phyloP scores from a whole-genome alignment of 1,140 invertebrate species.

The honey bee (Apis mellifera) region DNA sequence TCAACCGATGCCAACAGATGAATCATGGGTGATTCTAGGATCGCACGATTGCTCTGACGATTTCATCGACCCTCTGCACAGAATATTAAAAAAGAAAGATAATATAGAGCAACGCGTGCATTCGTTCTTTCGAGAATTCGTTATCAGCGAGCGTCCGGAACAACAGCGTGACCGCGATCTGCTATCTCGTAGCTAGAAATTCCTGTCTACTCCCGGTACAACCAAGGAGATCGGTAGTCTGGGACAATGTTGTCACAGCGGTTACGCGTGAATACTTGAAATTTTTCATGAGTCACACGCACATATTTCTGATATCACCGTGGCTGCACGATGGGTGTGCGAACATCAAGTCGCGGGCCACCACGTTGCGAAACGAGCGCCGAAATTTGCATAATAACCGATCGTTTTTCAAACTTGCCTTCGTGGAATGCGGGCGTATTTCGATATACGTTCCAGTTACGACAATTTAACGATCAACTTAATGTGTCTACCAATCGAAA shows the following conservation, averaged over 20 bases:
- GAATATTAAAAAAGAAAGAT: no score
- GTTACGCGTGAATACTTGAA: conserved; percentile 48
- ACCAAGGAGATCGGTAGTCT: conserved; percentile 28
- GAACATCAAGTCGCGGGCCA: neutral
- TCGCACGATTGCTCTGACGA: no score
- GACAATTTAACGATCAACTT: no score
- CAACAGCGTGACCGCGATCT: conserved; percentile 12
- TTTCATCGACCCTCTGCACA: neutral
- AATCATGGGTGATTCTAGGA: conserved; percentile 6
- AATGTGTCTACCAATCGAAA: neutral
- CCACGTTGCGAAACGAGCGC: neutral
- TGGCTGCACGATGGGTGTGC: neutral
- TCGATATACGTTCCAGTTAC: neutral
- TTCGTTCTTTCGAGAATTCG: conserved; percentile 15
- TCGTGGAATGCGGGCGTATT: neutral
- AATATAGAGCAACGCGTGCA: neutral
- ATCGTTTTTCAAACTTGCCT: neutral
- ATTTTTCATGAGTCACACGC: conserved; percentile 53
- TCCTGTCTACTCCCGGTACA: neutral
- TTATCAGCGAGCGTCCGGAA: conserved; percentile 30
- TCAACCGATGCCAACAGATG: no score
- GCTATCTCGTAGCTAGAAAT: conserved; percentile 33
- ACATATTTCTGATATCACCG: conserved; percentile 19
- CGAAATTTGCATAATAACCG: conserved; percentile 34
- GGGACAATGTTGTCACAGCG: conserved; percentile 45